phyloP scores from a whole-genome alignment of 2,888 invertebrate genomes.

The Hecatera dysodea region DNA sequence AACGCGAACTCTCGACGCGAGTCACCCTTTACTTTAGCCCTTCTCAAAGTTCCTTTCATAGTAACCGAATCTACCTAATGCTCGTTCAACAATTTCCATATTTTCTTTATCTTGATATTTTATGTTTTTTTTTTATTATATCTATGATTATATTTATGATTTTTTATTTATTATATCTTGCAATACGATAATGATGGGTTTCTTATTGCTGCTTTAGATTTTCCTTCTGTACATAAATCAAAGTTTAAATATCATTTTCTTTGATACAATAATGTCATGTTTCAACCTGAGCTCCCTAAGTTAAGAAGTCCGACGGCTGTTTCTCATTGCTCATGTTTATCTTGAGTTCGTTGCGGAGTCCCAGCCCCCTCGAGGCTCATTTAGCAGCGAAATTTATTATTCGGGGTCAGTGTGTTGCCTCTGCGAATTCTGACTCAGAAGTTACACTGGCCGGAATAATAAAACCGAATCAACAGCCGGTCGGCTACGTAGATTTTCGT shows the following conservation, averaged over 20 bases:
- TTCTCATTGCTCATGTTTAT: conserved; percentile 59
- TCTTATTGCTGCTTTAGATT: background rate
- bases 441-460: conserved; percentile 62
- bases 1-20: conserved; percentile 24
- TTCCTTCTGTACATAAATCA: background rate
- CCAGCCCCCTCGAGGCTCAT: conserved; percentile 64
- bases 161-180: conserved; percentile 4
- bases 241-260: conserved; percentile 6
- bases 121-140: background rate
- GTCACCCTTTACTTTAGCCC: conserved; percentile 32
- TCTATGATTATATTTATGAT: background rate
- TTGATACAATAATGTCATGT: background rate
- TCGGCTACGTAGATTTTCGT: conserved; percentile 50
- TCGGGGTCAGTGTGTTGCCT: conserved; percentile 70
- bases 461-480: conserved; percentile 57
- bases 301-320: conserved; percentile 38
- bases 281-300: conserved; percentile 23
- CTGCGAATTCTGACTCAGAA: conserved; percentile 63
- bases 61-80: conserved; percentile 16
- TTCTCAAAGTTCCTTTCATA: conserved; percentile 26
- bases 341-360: conserved; percentile 59
- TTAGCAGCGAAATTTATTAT: conserved; percentile 66
- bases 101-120: background rate
- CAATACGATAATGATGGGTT: background rate
- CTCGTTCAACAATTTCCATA: background rate